These are phyloP conservation scores for Nymphalis c-album DNA, from an alignment of 2,888 invertebrate species.

Conservation along the genomic window DNA sequence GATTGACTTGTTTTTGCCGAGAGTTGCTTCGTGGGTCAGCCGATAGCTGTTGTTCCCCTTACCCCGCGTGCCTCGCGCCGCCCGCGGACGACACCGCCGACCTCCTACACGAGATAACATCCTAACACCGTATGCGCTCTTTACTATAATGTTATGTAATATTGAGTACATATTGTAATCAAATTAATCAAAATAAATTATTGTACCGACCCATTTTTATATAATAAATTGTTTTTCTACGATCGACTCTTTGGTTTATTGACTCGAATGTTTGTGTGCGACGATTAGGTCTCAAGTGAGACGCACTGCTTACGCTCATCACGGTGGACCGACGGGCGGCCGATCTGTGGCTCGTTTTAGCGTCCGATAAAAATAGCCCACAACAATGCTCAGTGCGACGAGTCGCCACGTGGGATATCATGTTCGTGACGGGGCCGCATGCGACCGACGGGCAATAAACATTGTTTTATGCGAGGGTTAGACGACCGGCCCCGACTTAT, in stretches of 20 bases:
- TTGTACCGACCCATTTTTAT: conserved; percentile 4
- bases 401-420: conserved; percentile 41
- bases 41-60: conserved; percentile 11
- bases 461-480: conserved; percentile 45
- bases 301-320: conserved; percentile 10
- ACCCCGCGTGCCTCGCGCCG: not conserved
- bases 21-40: conserved; percentile 20
- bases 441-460: conserved; percentile 56
- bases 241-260: too few relatives aligned
- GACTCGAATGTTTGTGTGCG: not conserved
- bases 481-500: conserved; percentile 56
- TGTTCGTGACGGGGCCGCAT: conserved; percentile 47
- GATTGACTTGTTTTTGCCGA: conserved; percentile 32
- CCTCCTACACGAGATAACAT: conserved; percentile 23
- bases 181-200: too few relatives aligned
- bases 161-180: not conserved
- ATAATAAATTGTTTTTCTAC: not conserved
- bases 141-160: not conserved
- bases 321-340: conserved; percentile 27
- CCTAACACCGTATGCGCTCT: conserved; percentile 8
- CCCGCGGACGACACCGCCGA: conserved; percentile 5
- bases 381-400: conserved; percentile 38
- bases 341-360: conserved; percentile 37
- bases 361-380: conserved; percentile 41
- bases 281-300: not conserved